Evolutionary conservation across 1,140 invertebrate species (phyloP).

Genomic region (Bathynomus jamesi): DNA sequence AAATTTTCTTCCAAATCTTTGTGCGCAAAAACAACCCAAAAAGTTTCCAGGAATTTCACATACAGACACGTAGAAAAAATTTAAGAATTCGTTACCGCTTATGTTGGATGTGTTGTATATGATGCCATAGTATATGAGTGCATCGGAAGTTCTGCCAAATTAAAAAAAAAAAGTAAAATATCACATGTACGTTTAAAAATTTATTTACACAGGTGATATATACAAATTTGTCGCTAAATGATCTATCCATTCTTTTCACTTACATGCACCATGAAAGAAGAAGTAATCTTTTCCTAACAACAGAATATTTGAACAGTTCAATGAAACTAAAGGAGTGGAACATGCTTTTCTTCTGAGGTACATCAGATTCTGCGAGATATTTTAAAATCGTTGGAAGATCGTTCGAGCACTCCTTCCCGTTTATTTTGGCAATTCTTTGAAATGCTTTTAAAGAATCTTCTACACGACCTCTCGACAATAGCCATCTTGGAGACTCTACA

Average conservation of each 20-base stretch:
- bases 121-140: conserved; percentile 49
- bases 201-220: too few species aligned
- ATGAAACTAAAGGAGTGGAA: background rate
- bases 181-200: background rate
- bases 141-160: conserved; percentile 14
- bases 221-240: background rate
- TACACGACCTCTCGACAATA: conserved; percentile 20
- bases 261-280: background rate
- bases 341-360: background rate
- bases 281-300: background rate
- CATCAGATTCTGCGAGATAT: background rate
- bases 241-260: background rate
- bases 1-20: conserved; percentile 50
- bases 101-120: conserved; percentile 55
- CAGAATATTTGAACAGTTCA: background rate
- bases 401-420: background rate
- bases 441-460: conserved; percentile 18
- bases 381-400: background rate
- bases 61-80: conserved; percentile 55
- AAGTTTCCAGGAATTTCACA: conserved; percentile 53
- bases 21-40: conserved; percentile 40
- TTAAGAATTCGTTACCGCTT: conserved; percentile 58
- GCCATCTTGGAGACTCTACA: conserved; percentile 35
- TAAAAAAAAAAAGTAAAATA: background rate
- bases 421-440: conserved; percentile 13